phyloP scores from a whole-genome alignment of 2,797 vertebrate species.

The Phoeniculus purpureus region DNA sequence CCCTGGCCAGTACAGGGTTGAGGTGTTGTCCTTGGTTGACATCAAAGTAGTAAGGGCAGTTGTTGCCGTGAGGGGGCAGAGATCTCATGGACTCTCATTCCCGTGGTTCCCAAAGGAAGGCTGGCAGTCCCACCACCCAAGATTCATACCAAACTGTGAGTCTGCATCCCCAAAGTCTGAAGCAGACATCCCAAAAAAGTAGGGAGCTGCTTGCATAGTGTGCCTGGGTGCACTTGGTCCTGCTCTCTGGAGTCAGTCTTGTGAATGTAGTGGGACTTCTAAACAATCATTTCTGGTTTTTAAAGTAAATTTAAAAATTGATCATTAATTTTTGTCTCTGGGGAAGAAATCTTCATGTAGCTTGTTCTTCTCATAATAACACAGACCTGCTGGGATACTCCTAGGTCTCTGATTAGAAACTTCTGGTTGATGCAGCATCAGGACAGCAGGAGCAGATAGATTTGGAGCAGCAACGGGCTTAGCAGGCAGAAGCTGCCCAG shows the following conservation, averaged over 20 bases:
- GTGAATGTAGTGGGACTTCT: background rate
- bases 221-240: background rate
- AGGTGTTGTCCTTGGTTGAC: constrained; percentile 13
- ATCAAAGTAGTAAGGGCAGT: background rate
- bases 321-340: background rate
- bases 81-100: background rate
- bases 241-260: background rate
- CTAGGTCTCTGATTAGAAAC: background rate
- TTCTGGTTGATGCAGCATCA: background rate
- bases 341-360: fast-evolving
- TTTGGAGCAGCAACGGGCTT: background rate
- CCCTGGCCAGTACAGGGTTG: background rate
- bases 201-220: background rate
- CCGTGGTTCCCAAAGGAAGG: background rate
- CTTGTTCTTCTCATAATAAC: background rate
- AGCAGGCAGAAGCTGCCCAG: background rate
- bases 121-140: background rate
- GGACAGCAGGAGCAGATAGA: background rate
- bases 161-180: background rate
- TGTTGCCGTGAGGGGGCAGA: background rate
- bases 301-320: background rate
- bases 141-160: background rate
- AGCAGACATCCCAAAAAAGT: background rate
- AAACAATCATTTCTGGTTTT: background rate
- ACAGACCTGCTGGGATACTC: background rate